Conservation (phyloP, 2,888 invertebrate genomes). For the Euphydryas editha region DNA sequence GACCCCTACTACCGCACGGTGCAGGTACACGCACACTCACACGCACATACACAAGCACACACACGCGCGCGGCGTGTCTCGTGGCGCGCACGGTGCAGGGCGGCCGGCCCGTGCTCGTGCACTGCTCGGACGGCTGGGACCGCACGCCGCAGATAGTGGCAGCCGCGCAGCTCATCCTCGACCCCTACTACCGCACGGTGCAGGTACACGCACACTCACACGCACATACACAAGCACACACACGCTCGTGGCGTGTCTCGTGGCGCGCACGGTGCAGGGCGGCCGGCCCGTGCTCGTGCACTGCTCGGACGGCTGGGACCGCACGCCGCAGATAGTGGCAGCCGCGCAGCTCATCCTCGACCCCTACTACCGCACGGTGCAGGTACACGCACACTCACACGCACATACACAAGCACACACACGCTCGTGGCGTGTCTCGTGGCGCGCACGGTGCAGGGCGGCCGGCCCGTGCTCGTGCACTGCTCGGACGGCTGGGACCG, state of each 20-base stretch:
- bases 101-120: constrained; percentile 95
- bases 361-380: constrained; percentile 96
- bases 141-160: constrained; percentile 98
- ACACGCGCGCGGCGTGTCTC: constrained; percentile 82
- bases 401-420: background rate
- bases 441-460: constrained; percentile 91
- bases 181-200: constrained; percentile 96
- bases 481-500: constrained; percentile 99
- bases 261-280: constrained; percentile 92
- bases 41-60: background rate
- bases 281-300: constrained; percentile 97
- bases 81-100: constrained; percentile 93
- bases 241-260: constrained; percentile 87
- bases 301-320: constrained; percentile 99
- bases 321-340: constrained; percentile 98
- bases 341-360: constrained; percentile 96
- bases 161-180: constrained; percentile 94
- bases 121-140: constrained; percentile 99
- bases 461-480: constrained; percentile 96
- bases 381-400: constrained; percentile 78
- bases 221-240: background rate
- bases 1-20: constrained; percentile 98
- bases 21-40: constrained; percentile 81
- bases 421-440: constrained; percentile 88
- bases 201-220: constrained; percentile 81